These are phyloP conservation scores for Saguinus imperator DNA, from an alignment of 2,113 vertebrate species.

Conservation along the genomic window DNA sequence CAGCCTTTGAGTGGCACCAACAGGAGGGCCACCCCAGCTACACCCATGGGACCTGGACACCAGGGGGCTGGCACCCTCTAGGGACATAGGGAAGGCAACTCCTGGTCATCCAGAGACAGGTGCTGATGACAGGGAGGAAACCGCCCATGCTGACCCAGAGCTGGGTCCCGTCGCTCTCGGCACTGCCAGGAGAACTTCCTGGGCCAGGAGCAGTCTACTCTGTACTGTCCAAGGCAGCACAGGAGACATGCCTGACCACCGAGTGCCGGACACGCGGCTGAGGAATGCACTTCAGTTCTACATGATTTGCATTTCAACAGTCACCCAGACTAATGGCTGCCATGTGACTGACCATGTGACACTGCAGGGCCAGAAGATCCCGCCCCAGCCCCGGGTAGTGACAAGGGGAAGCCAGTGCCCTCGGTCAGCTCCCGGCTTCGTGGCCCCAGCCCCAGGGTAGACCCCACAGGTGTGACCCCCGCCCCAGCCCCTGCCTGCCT, in stretches of 20 bases:
- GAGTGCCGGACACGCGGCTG: neutral
- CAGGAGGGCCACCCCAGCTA: neutral
- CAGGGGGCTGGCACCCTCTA: no score
- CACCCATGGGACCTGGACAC: accelerated
- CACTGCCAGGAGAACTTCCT: neutral
- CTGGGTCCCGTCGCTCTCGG: neutral
- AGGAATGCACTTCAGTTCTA: neutral
- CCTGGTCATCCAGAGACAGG: neutral
- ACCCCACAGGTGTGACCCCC: no score
- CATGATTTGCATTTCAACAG: neutral
- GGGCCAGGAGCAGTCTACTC: neutral
- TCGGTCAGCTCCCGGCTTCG: no score
- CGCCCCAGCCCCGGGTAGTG: no score
- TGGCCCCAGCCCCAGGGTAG: no score
- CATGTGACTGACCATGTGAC: neutral
- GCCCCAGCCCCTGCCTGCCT: slow-evolving; percentile 83
- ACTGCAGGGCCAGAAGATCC: neutral
- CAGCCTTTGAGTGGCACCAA: neutral
- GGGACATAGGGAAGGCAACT: neutral
- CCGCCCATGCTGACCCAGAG: accelerated
- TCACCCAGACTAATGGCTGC: neutral
- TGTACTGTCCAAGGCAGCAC: neutral
- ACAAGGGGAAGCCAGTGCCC: neutral
- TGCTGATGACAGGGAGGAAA: neutral
- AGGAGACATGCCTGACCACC: neutral